Percentiles rank a stretch among this genome's conserved stretches.
These are phyloP conservation scores for Heliconius eleuchia DNA, from an alignment of 1,140 invertebrate genomes.

Conservation along the genomic window DNA sequence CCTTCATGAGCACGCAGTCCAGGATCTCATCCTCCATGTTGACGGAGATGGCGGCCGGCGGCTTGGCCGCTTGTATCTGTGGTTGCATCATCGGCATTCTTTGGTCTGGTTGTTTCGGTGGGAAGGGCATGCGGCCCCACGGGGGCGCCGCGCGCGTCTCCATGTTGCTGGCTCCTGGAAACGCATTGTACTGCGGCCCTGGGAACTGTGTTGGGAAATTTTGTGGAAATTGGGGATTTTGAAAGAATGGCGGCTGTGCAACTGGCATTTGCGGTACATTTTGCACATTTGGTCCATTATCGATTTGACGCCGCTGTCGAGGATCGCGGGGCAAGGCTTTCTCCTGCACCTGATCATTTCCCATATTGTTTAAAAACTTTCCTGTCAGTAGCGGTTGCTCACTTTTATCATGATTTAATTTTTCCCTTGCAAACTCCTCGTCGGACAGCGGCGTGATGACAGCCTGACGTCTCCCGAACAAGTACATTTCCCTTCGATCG, in stretches of 20 bases:
- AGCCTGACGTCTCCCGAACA: constrained; percentile 61
- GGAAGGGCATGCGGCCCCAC: constrained; percentile 55
- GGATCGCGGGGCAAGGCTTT: constrained; percentile 56
- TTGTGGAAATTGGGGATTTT: constrained; percentile 50
- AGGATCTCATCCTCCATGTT: constrained; percentile 60
- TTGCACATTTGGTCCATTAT: constrained; percentile 41
- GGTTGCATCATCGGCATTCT: constrained; percentile 29
- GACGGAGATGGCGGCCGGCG: constrained; percentile 40
- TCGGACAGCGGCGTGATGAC: constrained; percentile 49
- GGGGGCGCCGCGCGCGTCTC: constrained; percentile 54
- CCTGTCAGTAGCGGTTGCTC: constrained; percentile 6
- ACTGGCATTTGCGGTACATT: constrained; percentile 26
- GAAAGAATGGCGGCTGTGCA: constrained; percentile 42
- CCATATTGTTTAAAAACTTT: neutral
- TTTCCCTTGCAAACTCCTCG: constrained; percentile 63
- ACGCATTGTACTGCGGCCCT: constrained; percentile 53
- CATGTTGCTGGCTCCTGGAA: constrained; percentile 45
- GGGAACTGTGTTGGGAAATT: constrained; percentile 47
- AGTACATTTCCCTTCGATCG: constrained; percentile 70
- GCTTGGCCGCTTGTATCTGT: constrained; percentile 21
- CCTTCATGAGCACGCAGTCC: constrained; percentile 88
- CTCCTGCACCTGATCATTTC: constrained; percentile 38
- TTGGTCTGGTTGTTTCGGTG: constrained; percentile 37
- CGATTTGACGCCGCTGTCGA: constrained; percentile 57
- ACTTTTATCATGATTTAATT: constrained; percentile 47